These are phyloP conservation scores for Paguma larvata DNA, from an alignment of 2,797 vertebrate species.

Conservation along the genomic window DNA sequence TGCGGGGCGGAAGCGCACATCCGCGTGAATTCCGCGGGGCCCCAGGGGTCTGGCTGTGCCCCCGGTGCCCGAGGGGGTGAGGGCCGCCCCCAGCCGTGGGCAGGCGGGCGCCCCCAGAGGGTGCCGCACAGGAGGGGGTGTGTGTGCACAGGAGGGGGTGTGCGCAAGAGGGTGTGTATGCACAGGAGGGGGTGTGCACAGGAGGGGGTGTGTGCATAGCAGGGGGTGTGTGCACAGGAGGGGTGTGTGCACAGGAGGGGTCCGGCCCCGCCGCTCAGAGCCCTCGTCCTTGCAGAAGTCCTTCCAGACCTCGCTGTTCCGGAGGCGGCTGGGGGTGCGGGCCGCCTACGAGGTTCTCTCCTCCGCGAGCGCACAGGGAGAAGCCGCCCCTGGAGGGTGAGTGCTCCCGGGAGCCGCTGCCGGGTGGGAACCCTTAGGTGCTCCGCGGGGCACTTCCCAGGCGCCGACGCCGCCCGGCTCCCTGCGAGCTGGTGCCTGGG, in stretches of 20 bases:
- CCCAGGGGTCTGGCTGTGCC: not conserved
- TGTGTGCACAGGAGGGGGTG: no score
- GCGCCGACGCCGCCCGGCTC: rapidly evolving
- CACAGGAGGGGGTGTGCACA: no score
- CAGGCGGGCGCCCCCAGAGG: rapidly evolving
- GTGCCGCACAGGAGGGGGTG: rapidly evolving
- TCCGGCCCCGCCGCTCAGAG: not conserved
- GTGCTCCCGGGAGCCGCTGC: not conserved
- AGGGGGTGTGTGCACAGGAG: rapidly evolving
- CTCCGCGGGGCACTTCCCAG: rapidly evolving
- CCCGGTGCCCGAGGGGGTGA: rapidly evolving
- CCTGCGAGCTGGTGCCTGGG: not conserved
- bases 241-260: rapidly evolving
- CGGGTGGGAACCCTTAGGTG: not conserved
- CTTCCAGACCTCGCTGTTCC: slow-evolving; percentile 94
- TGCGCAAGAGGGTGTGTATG: rapidly evolving
- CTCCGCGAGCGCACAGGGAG: slow-evolving; percentile 78
- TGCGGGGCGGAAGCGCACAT: rapidly evolving
- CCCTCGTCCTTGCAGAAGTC: slow-evolving; percentile 91
- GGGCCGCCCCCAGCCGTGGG: not conserved
- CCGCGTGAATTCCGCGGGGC: rapidly evolving
- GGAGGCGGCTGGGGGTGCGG: slow-evolving; percentile 94
- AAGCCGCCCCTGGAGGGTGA: slow-evolving; percentile 77
- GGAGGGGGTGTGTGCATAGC: no score
- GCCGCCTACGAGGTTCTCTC: slow-evolving; percentile 96